Evolutionary conservation across 2,888 invertebrate species (phyloP).

Genomic region (Danaus chrysippus): DNA sequence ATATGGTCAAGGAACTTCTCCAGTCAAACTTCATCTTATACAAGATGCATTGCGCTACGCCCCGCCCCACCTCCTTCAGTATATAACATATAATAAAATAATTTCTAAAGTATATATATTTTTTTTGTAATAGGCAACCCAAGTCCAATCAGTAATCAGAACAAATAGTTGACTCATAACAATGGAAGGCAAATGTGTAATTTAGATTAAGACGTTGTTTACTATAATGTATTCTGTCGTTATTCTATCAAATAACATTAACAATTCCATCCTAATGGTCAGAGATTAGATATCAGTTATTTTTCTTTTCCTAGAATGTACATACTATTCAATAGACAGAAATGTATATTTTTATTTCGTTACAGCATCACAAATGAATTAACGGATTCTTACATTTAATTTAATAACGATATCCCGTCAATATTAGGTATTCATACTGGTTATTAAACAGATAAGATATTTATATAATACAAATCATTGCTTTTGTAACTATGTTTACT

Average conservation of each 20-base stretch:
- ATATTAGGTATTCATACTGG: too few relatives aligned
- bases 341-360: not conserved
- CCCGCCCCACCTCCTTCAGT: not conserved
- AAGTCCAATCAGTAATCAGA: slow-evolving; percentile 21
- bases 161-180: slow-evolving; percentile 38
- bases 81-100: not conserved
- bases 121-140: slow-evolving; percentile 8
- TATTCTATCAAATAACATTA: slow-evolving; percentile 32
- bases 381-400: too few relatives aligned
- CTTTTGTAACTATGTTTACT: slow-evolving; percentile 14
- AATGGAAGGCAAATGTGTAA: slow-evolving; percentile 28
- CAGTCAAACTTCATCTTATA: too few relatives aligned
- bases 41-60: too few relatives aligned
- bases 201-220: slow-evolving; percentile 37
- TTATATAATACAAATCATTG: too few relatives aligned
- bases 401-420: too few relatives aligned
- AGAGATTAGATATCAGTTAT: slow-evolving; percentile 30
- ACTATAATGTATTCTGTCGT: slow-evolving; percentile 35
- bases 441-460: too few relatives aligned
- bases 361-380: too few relatives aligned
- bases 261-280: slow-evolving; percentile 23
- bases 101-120: not conserved
- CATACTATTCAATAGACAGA: too few relatives aligned
- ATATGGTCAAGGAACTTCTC: too few relatives aligned
- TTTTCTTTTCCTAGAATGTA: not conserved